These are phyloP conservation scores for Coleophora flavipennella DNA, from an alignment of 2,888 invertebrate species.

Conservation along the genomic window DNA sequence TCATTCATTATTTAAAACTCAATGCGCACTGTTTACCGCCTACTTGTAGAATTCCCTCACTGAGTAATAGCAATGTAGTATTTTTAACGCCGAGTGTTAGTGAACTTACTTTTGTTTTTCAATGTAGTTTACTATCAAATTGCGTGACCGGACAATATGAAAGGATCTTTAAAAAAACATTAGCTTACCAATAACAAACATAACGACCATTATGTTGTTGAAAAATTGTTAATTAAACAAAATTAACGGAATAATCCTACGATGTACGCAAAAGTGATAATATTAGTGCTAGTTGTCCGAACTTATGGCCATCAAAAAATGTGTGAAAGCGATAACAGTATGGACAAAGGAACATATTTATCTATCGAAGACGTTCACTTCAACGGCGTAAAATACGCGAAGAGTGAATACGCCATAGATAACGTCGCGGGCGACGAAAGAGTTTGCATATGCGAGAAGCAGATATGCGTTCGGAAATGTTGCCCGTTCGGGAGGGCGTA, in stretches of 20 bases:
- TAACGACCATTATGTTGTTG: background rate
- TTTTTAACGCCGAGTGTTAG: background rate
- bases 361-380: conserved; percentile 24
- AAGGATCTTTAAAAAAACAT: background rate
- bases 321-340: conserved; percentile 23
- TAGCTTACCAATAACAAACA: background rate
- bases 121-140: too few species aligned
- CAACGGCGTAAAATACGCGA: conserved; percentile 25
- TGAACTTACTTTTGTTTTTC: too few species aligned
- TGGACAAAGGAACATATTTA: conserved; percentile 27
- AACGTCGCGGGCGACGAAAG: conserved; percentile 19
- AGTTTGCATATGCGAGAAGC: conserved; percentile 34
- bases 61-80: conserved; percentile 21
- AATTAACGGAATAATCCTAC: background rate
- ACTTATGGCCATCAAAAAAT: conserved; percentile 13
- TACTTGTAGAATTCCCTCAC: conserved; percentile 28
- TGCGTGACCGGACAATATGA: too few species aligned
- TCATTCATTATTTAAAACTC: too few species aligned
- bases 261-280: conserved; percentile 15
- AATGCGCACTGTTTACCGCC: too few species aligned
- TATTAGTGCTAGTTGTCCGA: conserved; percentile 17
- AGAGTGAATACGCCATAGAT: conserved; percentile 30
- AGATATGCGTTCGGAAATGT: conserved; percentile 38
- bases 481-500: conserved; percentile 37
- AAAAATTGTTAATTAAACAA: background rate